A percentile compares a stretch with the other conserved stretches of the same genome.
Conservation (phyloP, 1,140 invertebrate genomes). For the Drosophila lacteicornis region DNA sequence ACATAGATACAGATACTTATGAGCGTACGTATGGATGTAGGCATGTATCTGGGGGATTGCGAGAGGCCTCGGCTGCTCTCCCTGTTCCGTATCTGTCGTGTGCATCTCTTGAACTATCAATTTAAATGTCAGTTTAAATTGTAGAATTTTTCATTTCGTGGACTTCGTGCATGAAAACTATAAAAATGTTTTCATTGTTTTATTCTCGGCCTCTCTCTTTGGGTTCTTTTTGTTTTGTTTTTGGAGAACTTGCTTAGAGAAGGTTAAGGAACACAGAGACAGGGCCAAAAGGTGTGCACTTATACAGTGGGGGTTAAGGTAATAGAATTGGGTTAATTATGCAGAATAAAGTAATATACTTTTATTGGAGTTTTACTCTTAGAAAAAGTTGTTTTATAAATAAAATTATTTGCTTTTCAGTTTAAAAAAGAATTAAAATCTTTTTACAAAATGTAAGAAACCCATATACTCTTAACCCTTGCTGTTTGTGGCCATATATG, state of each 20-base stretch:
- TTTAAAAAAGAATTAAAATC: too few relatives aligned
- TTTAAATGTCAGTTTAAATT: constrained; percentile 85
- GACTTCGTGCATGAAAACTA: constrained; percentile 83
- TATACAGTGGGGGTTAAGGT: constrained; percentile 14
- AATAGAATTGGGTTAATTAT: neutral
- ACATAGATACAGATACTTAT: constrained; percentile 26
- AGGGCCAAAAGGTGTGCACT: constrained; percentile 39
- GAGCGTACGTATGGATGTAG: constrained; percentile 8
- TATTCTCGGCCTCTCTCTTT: constrained; percentile 48
- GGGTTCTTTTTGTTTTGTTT: constrained; percentile 4
- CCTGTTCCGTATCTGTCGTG: constrained; percentile 74
- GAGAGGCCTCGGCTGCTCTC: constrained; percentile 38
- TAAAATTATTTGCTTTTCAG: too few relatives aligned
- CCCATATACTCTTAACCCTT: neutral
- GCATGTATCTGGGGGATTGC: constrained; percentile 23
- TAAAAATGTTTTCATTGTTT: constrained; percentile 82
- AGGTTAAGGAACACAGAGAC: constrained; percentile 49
- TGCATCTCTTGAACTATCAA: constrained; percentile 84
- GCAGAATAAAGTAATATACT: neutral
- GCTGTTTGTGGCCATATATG: constrained; percentile 22
- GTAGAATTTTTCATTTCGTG: constrained; percentile 84
- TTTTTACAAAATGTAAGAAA: neutral
- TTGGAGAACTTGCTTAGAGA: constrained; percentile 70
- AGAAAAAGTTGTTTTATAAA: too few relatives aligned
- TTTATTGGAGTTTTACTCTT: too few relatives aligned